Conservation (phyloP, 2,888 invertebrate species). For the Liopterus haemorrhoidalis region DNA sequence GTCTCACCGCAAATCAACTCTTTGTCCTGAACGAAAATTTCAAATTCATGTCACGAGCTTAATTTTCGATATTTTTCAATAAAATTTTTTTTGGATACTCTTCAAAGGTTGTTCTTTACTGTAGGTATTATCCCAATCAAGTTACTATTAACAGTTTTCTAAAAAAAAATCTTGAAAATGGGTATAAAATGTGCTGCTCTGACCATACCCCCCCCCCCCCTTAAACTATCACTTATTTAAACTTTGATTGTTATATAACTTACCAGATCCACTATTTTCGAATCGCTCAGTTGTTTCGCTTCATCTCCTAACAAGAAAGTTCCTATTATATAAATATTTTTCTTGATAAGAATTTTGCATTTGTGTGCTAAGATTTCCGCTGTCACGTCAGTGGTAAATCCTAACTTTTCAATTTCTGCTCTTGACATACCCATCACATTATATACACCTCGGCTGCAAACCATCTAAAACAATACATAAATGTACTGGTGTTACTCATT, state of each 20-base stretch:
- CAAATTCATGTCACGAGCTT: too few species aligned
- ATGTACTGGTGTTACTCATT: not conserved
- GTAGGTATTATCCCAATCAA: too few species aligned
- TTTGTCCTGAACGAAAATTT: too few species aligned
- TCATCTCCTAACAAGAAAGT: slow-evolving; percentile 10
- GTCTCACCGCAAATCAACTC: too few species aligned
- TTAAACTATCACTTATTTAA: not conserved
- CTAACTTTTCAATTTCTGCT: slow-evolving; percentile 13
- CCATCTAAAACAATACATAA: slow-evolving; percentile 17
- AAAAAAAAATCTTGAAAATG: too few species aligned
- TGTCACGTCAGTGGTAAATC: slow-evolving; percentile 11
- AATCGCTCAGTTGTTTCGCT: not conserved
- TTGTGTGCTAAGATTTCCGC: slow-evolving; percentile 7
- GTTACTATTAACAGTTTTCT: too few species aligned
- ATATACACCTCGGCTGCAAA: slow-evolving; percentile 23
- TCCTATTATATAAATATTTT: slow-evolving; percentile 15
- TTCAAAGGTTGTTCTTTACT: too few species aligned
- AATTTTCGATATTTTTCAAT: too few species aligned
- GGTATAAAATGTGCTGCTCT: too few species aligned
- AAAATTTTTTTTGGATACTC: too few species aligned
- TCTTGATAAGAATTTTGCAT: slow-evolving; percentile 10
- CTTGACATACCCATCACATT: slow-evolving; percentile 16
- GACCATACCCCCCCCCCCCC: too few species aligned
- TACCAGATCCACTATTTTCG: slow-evolving; percentile 12
- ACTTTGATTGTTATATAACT: not conserved